phyloP scores from a whole-genome alignment of 2,113 vertebrate species.

The Micronisus gabar region DNA sequence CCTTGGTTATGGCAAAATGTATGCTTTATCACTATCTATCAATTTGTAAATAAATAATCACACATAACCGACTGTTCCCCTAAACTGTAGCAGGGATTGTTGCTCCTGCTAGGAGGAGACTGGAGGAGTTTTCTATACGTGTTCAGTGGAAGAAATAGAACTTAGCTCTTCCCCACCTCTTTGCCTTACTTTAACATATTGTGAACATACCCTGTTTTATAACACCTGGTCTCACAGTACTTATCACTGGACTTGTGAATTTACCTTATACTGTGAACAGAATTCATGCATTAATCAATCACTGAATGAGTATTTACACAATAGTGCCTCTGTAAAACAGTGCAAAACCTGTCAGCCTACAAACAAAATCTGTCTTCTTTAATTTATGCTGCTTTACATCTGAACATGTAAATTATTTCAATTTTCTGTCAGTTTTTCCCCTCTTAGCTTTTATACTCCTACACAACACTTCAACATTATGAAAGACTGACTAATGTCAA shows the following conservation, averaged over 20 bases:
- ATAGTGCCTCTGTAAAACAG: background rate
- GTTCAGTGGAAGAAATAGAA: background rate
- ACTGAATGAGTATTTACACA: background rate
- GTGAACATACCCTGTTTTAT: background rate
- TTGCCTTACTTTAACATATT: background rate
- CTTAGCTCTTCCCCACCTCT: background rate
- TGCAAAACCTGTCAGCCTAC: background rate
- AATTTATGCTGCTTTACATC: background rate
- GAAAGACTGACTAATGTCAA: background rate
- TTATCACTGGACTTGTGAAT: accelerated
- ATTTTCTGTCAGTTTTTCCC: background rate
- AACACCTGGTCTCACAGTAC: background rate
- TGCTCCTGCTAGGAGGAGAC: background rate
- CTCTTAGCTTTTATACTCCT: background rate
- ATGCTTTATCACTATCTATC: background rate
- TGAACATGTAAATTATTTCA: background rate
- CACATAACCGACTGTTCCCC: background rate
- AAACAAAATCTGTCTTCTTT: background rate
- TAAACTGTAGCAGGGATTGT: background rate
- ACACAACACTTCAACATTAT: background rate
- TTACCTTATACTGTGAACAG: background rate
- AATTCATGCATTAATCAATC: background rate
- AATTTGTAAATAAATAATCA: background rate
- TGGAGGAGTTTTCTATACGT: background rate
- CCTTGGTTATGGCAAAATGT: background rate